Evolutionary conservation across 2,888 invertebrate genomes (phyloP).

Genomic region (Crocallis elinguaria): DNA sequence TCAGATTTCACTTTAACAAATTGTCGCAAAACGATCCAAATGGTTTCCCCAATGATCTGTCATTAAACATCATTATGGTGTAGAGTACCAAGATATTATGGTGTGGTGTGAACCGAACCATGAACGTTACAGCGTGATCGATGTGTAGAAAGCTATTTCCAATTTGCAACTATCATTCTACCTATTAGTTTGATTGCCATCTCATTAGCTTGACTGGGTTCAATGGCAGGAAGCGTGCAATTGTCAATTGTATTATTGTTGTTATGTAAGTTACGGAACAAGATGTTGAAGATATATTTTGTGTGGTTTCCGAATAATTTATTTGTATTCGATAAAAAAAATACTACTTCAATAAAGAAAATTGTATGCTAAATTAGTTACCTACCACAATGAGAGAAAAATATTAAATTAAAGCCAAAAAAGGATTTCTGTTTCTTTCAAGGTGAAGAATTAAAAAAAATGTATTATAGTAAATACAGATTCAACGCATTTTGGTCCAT

Average conservation of each 20-base stretch:
- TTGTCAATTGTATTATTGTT: slow-evolving; percentile 18
- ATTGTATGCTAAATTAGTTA: too few relatives aligned
- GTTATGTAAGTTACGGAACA: slow-evolving; percentile 10
- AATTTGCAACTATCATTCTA: slow-evolving; percentile 53
- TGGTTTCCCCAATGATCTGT: slow-evolving; percentile 57
- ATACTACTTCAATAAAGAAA: too few relatives aligned
- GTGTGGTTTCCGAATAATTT: background rate
- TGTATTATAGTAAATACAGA: too few relatives aligned
- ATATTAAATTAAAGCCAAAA: too few relatives aligned
- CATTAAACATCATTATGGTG: slow-evolving; percentile 57
- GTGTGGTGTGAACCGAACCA: slow-evolving; percentile 67
- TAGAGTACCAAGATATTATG: slow-evolving; percentile 66
- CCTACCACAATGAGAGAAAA: too few relatives aligned
- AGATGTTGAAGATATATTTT: background rate
- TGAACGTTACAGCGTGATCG: slow-evolving; percentile 71
- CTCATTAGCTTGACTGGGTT: slow-evolving; percentile 42
- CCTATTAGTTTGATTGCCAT: slow-evolving; percentile 46
- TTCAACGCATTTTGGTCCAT: too few relatives aligned
- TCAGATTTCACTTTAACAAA: slow-evolving; percentile 55
- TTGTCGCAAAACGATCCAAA: slow-evolving; percentile 52
- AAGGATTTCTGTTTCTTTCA: too few relatives aligned
- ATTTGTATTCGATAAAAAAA: background rate
- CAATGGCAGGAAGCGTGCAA: slow-evolving; percentile 29
- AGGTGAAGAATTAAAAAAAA: too few relatives aligned
- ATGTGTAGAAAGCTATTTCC: slow-evolving; percentile 75